Conservation (phyloP, 1,140 invertebrate species). For the Drosophila parvula region DNA sequence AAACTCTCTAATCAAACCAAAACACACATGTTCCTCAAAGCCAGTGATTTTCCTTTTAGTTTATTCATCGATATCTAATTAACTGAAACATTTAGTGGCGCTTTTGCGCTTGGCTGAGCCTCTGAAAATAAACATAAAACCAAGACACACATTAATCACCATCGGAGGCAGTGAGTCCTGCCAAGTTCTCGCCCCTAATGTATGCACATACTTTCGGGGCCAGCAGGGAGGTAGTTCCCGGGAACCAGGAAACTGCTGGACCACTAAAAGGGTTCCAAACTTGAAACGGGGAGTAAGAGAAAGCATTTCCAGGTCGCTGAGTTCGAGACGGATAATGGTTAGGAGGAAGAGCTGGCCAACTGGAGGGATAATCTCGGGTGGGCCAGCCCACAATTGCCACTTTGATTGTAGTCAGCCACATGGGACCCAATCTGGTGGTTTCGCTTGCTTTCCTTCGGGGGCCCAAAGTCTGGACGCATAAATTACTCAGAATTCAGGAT, state of each 20-base stretch:
- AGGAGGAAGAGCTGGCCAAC: constrained; percentile 31
- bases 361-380: constrained; percentile 47
- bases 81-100: constrained; percentile 60
- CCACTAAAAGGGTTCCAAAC: constrained; percentile 57
- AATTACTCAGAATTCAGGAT: constrained; percentile 50
- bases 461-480: constrained; percentile 54
- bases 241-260: constrained; percentile 6
- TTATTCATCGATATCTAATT: constrained; percentile 55
- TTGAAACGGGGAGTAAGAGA: constrained; percentile 26
- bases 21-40: neutral
- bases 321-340: constrained; percentile 32
- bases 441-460: constrained; percentile 32
- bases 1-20: neutral
- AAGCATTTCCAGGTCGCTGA: constrained; percentile 74
- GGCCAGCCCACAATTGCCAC: constrained; percentile 60
- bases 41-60: neutral
- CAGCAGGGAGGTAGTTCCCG: neutral
- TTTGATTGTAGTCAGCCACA: constrained; percentile 79
- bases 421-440: constrained; percentile 75
- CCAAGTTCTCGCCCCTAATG: constrained; percentile 40
- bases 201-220: constrained; percentile 40
- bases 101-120: constrained; percentile 68
- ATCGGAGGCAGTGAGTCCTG: constrained; percentile 25
- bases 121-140: constrained; percentile 58
- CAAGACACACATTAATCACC: constrained; percentile 69